Conservation (phyloP, 2,797 vertebrate genomes). For the Kryptopterus vitreolus region DNA sequence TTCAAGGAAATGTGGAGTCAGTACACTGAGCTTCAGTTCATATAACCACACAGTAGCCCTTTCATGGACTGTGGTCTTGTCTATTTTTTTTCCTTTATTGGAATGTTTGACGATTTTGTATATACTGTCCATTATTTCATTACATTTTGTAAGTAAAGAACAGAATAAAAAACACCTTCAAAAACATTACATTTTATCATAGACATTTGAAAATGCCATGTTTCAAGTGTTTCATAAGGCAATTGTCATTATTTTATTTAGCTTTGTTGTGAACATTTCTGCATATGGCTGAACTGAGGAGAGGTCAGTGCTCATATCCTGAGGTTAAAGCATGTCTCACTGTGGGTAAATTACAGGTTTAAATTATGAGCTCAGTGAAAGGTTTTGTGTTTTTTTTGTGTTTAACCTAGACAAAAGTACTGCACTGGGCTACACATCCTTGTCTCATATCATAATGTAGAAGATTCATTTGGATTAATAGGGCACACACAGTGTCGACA, state of each 20-base stretch:
- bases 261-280: neutral
- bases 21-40: slow-evolving; percentile 29
- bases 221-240: neutral
- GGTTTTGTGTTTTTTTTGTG: too few species aligned
- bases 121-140: neutral
- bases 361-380: too few species aligned
- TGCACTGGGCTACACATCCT: too few species aligned
- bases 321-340: neutral
- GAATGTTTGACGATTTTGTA: slow-evolving; percentile 5
- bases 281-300: neutral
- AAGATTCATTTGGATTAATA: too few species aligned
- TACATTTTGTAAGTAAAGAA: neutral
- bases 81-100: neutral
- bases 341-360: neutral
- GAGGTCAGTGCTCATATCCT: neutral
- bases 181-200: neutral
- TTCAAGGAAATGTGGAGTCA: slow-evolving; percentile 33
- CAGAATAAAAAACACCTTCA: neutral
- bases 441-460: too few species aligned
- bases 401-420: too few species aligned
- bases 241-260: neutral
- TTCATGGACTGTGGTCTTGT: neutral
- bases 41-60: slow-evolving; percentile 30
- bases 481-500: too few species aligned
- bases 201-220: neutral